These are phyloP conservation scores for Watersipora subatra DNA, from an alignment of 1,140 invertebrate species.

Conservation along the genomic window DNA sequence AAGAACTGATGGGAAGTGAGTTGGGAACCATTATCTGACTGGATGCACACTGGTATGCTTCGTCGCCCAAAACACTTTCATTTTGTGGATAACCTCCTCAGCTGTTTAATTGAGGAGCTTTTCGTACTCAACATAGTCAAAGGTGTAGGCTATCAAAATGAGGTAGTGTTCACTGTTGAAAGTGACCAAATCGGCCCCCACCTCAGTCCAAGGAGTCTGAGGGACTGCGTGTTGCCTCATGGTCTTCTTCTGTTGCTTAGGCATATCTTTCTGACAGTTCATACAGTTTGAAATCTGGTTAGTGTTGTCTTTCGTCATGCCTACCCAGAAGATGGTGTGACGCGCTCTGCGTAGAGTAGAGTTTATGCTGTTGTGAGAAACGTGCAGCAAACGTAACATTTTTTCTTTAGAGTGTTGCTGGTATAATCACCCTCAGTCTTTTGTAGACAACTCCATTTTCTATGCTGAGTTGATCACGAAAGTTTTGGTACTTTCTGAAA, in stretches of 20 bases:
- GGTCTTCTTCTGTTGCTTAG: background rate
- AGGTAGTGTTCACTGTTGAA: background rate
- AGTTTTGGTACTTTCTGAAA: background rate
- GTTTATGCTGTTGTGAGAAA: background rate
- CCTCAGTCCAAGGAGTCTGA: background rate
- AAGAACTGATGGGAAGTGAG: constrained; percentile 16
- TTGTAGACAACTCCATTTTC: constrained; percentile 3
- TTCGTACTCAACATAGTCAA: background rate
- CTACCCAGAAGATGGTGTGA: constrained; percentile 4
- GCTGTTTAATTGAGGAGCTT: constrained; percentile 3
- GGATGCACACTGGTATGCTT: constrained; percentile 14
- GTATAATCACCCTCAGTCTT: constrained; percentile 2
- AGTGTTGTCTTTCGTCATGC: background rate
- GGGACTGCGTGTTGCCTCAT: background rate
- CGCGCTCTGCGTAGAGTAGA: constrained; percentile 2
- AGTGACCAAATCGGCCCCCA: background rate
- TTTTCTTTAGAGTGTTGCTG: background rate
- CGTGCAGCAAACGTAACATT: background rate
- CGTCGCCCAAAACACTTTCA: constrained; percentile 17
- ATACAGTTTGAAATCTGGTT: background rate
- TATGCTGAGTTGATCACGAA: background rate
- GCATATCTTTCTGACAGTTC: background rate
- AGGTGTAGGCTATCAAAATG: background rate
- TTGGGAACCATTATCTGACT: constrained; percentile 18
- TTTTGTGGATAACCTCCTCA: constrained; percentile 10